Evolutionary conservation across 2,888 invertebrate species (phyloP).

Genomic region (Pollenia angustigena): DNA sequence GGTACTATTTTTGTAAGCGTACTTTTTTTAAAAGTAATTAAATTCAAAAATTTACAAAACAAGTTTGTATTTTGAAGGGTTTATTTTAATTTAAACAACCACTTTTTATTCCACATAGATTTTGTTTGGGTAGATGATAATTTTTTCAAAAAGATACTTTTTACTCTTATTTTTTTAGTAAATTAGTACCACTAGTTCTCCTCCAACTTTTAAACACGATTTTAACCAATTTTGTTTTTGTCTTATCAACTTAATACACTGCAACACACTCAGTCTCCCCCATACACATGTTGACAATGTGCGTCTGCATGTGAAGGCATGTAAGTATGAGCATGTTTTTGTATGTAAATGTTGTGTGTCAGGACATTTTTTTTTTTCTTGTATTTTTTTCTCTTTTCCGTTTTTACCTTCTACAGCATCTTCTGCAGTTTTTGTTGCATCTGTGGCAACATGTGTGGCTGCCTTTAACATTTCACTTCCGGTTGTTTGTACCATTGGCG

Average conservation of each 20-base stretch:
- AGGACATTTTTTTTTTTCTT: not conserved
- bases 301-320: not conserved
- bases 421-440: slow-evolving; percentile 80
- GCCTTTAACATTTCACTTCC: slow-evolving; percentile 82
- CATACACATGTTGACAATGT: not conserved
- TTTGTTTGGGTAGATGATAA: too few relatives aligned
- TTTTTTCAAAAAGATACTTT: too few relatives aligned
- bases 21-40: too few relatives aligned
- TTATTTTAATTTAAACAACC: too few relatives aligned
- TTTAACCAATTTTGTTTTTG: not conserved
- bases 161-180: too few relatives aligned
- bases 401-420: slow-evolving; percentile 79
- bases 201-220: not conserved
- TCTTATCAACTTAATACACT: slow-evolving; percentile 12
- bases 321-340: not conserved
- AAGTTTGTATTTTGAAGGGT: too few relatives aligned
- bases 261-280: not conserved
- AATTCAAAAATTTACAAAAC: too few relatives aligned
- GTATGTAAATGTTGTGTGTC: slow-evolving; percentile 12
- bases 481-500: slow-evolving; percentile 81
- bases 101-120: too few relatives aligned
- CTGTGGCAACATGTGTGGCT: slow-evolving; percentile 80
- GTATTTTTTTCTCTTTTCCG: not conserved
- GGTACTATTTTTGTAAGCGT: too few relatives aligned
- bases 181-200: not conserved